Percentiles rank a stretch among this genome's conserved stretches.
phyloP scores from a whole-genome alignment of 2,113 vertebrate species.

The Stomatorhinus ivindoensis region DNA sequence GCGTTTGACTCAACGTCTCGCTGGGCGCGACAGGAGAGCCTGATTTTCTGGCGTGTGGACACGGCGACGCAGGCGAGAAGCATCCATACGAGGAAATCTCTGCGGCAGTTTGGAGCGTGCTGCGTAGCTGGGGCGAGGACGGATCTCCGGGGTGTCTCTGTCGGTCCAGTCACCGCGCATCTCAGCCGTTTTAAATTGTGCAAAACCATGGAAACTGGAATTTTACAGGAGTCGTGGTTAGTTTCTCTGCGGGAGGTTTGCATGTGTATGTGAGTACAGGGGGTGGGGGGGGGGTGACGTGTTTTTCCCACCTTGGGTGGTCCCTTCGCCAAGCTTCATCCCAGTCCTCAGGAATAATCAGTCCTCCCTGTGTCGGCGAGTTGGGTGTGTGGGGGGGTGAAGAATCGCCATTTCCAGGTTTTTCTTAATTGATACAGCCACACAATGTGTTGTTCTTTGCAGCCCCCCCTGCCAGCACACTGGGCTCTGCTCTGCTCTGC shows the following conservation, averaged over 20 bases:
- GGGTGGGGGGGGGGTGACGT: background rate
- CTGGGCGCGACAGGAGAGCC: background rate
- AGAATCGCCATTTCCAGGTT: background rate
- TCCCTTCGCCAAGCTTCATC: background rate
- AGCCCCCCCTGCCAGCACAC: background rate
- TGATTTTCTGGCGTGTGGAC: background rate
- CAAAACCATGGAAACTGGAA: background rate
- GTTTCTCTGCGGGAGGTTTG: background rate
- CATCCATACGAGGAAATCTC: background rate
- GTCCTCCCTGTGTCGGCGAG: background rate
- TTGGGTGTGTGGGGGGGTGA: background rate
- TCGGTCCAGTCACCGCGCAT: background rate
- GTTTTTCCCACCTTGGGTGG: background rate
- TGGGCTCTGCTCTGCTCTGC: slow-evolving; percentile 10
- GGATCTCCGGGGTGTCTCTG: background rate
- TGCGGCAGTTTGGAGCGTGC: background rate
- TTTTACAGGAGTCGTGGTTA: background rate
- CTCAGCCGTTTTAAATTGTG: slow-evolving; percentile 21
- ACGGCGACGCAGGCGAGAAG: background rate
- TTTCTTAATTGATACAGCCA: background rate
- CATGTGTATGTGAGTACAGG: background rate
- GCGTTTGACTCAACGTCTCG: background rate
- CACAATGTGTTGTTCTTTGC: background rate
- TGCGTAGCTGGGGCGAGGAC: background rate
- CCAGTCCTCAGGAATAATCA: background rate